Percentiles rank a stretch among this genome's conserved stretches.
Evolutionary conservation across 2,797 vertebrate genomes (phyloP).

Genomic region (Aeoliscus strigatus): DNA sequence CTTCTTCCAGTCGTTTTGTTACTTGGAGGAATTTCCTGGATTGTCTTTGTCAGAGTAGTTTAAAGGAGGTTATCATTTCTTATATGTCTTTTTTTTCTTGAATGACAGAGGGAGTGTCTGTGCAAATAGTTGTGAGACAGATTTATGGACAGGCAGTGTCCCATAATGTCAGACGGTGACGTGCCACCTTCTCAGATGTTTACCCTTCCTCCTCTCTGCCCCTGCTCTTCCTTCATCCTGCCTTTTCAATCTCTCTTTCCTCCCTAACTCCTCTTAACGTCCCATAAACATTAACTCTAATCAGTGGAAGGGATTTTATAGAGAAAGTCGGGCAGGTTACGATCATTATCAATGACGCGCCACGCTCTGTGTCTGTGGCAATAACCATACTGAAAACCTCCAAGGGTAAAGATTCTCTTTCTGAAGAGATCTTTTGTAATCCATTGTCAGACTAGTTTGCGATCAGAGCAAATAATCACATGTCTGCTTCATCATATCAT

Average conservation of each 20-base stretch:
- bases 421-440: too few relatives aligned
- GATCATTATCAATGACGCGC: slow-evolving; percentile 48
- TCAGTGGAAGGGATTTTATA: slow-evolving; percentile 68
- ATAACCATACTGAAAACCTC: slow-evolving; percentile 26
- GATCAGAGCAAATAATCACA: too few relatives aligned
- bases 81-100: slow-evolving; percentile 1
- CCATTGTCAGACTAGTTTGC: too few relatives aligned
- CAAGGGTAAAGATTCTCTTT: slow-evolving; percentile 39
- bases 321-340: slow-evolving; percentile 64
- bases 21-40: slow-evolving; percentile 55
- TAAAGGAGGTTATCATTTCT: slow-evolving; percentile 26
- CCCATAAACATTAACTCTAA: slow-evolving; percentile 67
- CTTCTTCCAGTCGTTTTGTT: slow-evolving; percentile 15
- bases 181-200: slow-evolving; percentile 43
- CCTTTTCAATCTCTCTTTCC: slow-evolving; percentile 36
- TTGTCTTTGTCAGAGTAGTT: slow-evolving; percentile 54
- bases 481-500: too few relatives aligned
- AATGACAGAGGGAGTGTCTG: too few relatives aligned
- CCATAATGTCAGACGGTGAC: slow-evolving; percentile 49
- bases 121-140: slow-evolving; percentile 40
- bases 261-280: slow-evolving; percentile 57
- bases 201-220: slow-evolving; percentile 33
- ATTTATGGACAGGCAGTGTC: slow-evolving; percentile 62
- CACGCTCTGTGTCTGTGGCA: slow-evolving; percentile 34
- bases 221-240: slow-evolving; percentile 5